phyloP scores from a whole-genome alignment of 92 coral and sea anemone genomes.

The Pocillopora meandrina region DNA sequence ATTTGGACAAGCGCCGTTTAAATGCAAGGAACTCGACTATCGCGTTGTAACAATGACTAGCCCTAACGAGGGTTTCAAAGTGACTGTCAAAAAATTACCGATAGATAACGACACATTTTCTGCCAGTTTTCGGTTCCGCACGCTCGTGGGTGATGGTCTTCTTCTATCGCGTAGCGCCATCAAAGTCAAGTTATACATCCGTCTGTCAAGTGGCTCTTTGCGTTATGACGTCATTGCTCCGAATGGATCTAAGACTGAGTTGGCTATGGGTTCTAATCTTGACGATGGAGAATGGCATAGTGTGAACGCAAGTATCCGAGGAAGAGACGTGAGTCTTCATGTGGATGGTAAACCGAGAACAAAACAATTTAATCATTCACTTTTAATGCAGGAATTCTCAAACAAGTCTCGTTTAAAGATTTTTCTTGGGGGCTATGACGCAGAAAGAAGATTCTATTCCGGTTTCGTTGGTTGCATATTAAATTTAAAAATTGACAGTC shows the following conservation, averaged over 20 bases:
- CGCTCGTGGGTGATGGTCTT: conserved; percentile 75
- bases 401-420: conserved; percentile 72
- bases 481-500: conserved; percentile 74
- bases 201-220: conserved; percentile 66
- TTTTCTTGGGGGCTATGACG: conserved; percentile 61
- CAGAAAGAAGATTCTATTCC: conserved; percentile 4
- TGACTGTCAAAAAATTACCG: conserved; percentile 62
- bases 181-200: conserved; percentile 62
- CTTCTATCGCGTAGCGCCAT: conserved; percentile 72
- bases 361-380: conserved; percentile 53
- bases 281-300: conserved; percentile 95
- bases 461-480: conserved; percentile 92
- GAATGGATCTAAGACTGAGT: conserved; percentile 50
- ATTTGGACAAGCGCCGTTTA: conserved; percentile 56
- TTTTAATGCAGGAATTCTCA: conserved; percentile 62
- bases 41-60: conserved; percentile 66
- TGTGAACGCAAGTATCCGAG: conserved; percentile 65
- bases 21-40: conserved; percentile 63
- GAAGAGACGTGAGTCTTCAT: conserved; percentile 35
- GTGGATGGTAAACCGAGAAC: conserved; percentile 54
- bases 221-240: conserved; percentile 71
- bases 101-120: conserved; percentile 75
- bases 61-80: conserved; percentile 64
- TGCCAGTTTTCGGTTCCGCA: conserved; percentile 83
- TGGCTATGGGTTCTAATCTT: conserved; percentile 67